phyloP scores from a whole-genome alignment of 2,888 invertebrate genomes.

The Toxonevra muliebris region DNA sequence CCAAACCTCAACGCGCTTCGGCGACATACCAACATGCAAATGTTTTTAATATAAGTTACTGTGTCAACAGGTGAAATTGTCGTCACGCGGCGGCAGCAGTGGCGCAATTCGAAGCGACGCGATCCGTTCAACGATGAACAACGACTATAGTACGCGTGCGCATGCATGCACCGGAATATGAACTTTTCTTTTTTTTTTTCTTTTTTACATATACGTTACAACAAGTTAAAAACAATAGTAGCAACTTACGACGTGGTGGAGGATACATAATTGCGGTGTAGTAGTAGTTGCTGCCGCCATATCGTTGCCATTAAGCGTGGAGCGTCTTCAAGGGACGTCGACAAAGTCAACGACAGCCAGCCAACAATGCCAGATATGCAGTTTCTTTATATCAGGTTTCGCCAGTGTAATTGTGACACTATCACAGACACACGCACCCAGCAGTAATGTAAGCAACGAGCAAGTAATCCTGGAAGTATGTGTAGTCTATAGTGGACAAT shows the following conservation, averaged over 20 bases:
- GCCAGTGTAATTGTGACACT: constrained; percentile 9
- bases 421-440: neutral
- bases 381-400: neutral
- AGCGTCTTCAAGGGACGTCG: neutral
- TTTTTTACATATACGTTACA: no score
- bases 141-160: constrained; percentile 35
- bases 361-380: no score
- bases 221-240: no score
- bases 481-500: neutral
- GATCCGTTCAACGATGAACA: neutral
- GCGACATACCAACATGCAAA: constrained; percentile 22
- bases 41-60: constrained; percentile 55
- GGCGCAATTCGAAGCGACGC: constrained; percentile 7
- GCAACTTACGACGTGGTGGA: no score
- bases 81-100: constrained; percentile 15
- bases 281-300: constrained; percentile 1
- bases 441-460: neutral
- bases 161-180: constrained; percentile 10
- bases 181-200: neutral
- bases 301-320: constrained; percentile 1
- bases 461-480: neutral
- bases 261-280: neutral
- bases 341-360: neutral
- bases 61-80: constrained; percentile 63
- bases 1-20: neutral